These are phyloP conservation scores for Heliconius charithonia DNA, from an alignment of 2,888 invertebrate genomes.

Conservation along the genomic window DNA sequence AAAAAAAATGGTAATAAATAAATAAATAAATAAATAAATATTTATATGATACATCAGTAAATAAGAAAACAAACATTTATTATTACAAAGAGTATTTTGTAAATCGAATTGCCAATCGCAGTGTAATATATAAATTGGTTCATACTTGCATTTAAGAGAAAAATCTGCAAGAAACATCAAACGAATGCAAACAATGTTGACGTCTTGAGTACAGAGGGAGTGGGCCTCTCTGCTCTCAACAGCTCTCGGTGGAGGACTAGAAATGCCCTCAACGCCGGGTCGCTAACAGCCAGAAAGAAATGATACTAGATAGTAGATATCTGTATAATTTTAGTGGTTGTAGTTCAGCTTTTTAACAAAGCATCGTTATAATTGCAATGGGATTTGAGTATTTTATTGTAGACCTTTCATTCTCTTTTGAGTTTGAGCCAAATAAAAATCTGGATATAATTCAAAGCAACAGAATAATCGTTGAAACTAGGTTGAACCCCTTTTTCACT, in stretches of 20 bases:
- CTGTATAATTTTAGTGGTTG: conserved; percentile 33
- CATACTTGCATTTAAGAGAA: conserved; percentile 39
- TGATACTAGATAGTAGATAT: conserved; percentile 43
- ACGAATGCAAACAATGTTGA: conserved; percentile 46
- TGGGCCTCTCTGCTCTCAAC: conserved; percentile 41
- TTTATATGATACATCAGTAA: neutral
- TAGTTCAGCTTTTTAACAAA: conserved; percentile 25
- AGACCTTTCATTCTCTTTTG: conserved; percentile 17
- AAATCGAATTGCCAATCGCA: neutral
- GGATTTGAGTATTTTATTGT: conserved; percentile 14
- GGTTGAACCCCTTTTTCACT: conserved; percentile 10
- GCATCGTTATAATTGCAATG: conserved; percentile 15
- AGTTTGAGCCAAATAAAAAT: conserved; percentile 10
- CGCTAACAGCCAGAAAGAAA: conserved; percentile 39
- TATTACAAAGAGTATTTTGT: neutral
- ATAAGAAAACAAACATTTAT: neutral
- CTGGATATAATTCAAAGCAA: conserved; percentile 19
- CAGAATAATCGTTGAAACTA: conserved; percentile 12
- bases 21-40: too few relatives aligned
- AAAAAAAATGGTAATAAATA: too few relatives aligned
- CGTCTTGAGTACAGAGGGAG: conserved; percentile 42
- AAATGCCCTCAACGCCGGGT: conserved; percentile 39
- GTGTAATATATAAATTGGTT: conserved; percentile 32
- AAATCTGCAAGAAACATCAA: conserved; percentile 44
- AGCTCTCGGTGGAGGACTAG: conserved; percentile 42